Conservation (phyloP, 2,113 vertebrate genomes). For the Ploceus nigricollis region DNA sequence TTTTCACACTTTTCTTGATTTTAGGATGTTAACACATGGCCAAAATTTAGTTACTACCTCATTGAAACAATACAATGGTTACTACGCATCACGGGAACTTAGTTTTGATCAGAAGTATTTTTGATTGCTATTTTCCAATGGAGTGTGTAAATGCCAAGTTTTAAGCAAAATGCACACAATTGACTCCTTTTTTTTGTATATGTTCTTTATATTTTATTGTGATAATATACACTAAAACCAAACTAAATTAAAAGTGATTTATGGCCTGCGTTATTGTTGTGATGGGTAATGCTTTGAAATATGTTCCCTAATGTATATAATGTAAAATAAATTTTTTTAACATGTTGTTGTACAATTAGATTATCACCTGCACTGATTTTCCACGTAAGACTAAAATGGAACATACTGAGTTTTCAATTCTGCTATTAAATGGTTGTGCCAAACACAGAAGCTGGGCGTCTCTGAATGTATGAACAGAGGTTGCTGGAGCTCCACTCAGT, state of each 20-base stretch:
- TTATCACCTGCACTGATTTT: conserved; percentile 59
- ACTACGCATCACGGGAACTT: conserved; percentile 72
- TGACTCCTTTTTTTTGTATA: conserved; percentile 69
- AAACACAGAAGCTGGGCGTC: background rate
- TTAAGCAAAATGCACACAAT: conserved; percentile 70
- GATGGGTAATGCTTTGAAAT: conserved; percentile 76
- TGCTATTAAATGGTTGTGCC: conserved; percentile 50
- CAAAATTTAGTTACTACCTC: conserved; percentile 88
- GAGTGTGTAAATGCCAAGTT: conserved; percentile 71
- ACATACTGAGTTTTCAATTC: conserved; percentile 6
- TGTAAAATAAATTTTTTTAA: conserved; percentile 87
- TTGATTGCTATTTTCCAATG: conserved; percentile 71
- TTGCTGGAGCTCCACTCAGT: background rate
- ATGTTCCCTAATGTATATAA: conserved; percentile 79
- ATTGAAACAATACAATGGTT: conserved; percentile 74
- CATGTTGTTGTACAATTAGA: conserved; percentile 73
- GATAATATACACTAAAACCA: conserved; percentile 75
- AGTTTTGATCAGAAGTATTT: conserved; percentile 70
- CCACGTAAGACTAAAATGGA: conserved; percentile 8
- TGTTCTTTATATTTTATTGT: conserved; percentile 77
- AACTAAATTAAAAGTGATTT: conserved; percentile 75
- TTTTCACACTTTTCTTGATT: conserved; percentile 67
- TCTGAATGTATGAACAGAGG: background rate
- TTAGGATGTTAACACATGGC: conserved; percentile 75
- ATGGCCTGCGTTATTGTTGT: conserved; percentile 75